These are phyloP conservation scores for Linnaemya tessellans DNA, from an alignment of 2,888 invertebrate genomes.

Conservation along the genomic window DNA sequence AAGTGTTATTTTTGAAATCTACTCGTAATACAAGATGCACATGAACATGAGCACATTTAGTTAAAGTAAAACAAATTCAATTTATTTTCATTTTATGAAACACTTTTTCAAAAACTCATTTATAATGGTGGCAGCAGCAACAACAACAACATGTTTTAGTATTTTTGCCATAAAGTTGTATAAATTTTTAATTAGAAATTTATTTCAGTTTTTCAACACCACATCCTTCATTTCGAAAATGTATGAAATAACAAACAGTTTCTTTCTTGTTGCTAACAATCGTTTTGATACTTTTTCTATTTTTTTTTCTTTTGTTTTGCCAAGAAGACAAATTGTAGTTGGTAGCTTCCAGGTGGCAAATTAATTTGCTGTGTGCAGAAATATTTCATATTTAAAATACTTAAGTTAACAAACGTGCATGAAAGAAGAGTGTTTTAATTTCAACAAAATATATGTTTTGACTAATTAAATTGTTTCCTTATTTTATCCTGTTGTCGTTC, in stretches of 20 bases:
- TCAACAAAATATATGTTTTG: constrained; percentile 68
- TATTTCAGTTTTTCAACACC: constrained; percentile 58
- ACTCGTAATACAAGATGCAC: background rate
- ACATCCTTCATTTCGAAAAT: constrained; percentile 40
- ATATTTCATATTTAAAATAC: constrained; percentile 34
- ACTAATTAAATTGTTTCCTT: constrained; percentile 70
- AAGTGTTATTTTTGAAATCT: background rate
- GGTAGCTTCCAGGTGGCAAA: constrained; percentile 62
- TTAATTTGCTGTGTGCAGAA: constrained; percentile 58
- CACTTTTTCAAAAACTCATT: constrained; percentile 50
- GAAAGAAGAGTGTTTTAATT: constrained; percentile 11
- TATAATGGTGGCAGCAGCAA: constrained; percentile 49
- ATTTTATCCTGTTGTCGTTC: constrained; percentile 22
- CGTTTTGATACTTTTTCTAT: background rate
- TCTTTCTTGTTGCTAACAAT: constrained; percentile 14
- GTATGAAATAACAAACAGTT: constrained; percentile 12
- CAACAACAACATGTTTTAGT: constrained; percentile 38
- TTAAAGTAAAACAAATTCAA: constrained; percentile 6
- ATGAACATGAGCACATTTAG: background rate
- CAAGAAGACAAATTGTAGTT: constrained; percentile 62
- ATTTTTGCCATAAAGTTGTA: constrained; percentile 63
- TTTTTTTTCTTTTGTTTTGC: background rate
- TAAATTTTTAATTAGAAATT: constrained; percentile 70
- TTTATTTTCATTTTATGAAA: constrained; percentile 12
- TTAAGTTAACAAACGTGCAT: background rate